phyloP scores from a whole-genome alignment of 2,888 invertebrate species.

The Agrotis puta region DNA sequence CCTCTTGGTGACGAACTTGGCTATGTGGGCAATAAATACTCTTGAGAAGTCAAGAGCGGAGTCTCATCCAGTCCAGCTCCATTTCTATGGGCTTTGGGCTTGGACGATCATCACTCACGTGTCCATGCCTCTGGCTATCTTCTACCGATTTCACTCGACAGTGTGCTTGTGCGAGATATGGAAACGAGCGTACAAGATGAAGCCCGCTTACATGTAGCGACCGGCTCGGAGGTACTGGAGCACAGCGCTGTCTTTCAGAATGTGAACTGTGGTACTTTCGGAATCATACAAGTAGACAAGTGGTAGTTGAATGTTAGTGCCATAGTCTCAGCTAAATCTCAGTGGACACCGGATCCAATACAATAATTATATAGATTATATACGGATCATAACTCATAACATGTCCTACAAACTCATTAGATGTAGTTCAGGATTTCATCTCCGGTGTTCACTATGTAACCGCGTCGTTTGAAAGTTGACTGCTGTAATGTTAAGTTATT shows the following conservation, averaged over 20 bases:
- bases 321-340: slow-evolving; percentile 79
- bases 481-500: slow-evolving; percentile 90
- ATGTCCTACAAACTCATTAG: slow-evolving; percentile 56
- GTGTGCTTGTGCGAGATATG: slow-evolving; percentile 99
- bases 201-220: slow-evolving; percentile 95
- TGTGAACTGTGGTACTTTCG: slow-evolving; percentile 79
- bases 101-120: slow-evolving; percentile 99
- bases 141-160: slow-evolving; percentile 98
- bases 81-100: slow-evolving; percentile 98
- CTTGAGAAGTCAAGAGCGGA: slow-evolving; percentile 97
- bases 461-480: slow-evolving; percentile 86
- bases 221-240: slow-evolving; percentile 81
- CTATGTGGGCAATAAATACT: slow-evolving; percentile 98
- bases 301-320: slow-evolving; percentile 84
- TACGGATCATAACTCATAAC: slow-evolving; percentile 53
- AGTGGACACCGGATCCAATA: slow-evolving; percentile 67
- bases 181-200: slow-evolving; percentile 98
- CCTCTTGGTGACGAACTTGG: slow-evolving; percentile 96
- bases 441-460: slow-evolving; percentile 70
- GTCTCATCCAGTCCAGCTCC: slow-evolving; percentile 97
- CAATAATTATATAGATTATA: slow-evolving; percentile 53
- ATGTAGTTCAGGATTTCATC: slow-evolving; percentile 50
- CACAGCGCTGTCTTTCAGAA: slow-evolving; percentile 65
- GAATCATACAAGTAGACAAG: slow-evolving; percentile 67
- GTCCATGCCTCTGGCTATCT: slow-evolving; percentile 97